phyloP scores from a whole-genome alignment of 2,113 vertebrate species.

The Scortum barcoo region DNA sequence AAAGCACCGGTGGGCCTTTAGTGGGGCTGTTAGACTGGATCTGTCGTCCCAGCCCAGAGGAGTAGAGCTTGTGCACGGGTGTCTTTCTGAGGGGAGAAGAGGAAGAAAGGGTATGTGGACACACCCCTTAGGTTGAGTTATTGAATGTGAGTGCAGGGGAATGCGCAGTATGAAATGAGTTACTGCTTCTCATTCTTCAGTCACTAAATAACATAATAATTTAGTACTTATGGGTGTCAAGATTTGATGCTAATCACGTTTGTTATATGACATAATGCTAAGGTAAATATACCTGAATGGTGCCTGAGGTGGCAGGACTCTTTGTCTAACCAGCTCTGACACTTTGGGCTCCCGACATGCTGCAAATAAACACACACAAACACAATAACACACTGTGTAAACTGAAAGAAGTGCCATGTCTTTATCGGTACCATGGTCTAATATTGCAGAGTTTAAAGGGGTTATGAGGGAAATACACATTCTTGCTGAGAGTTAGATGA shows the following conservation, averaged over 20 bases:
- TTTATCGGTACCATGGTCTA: background rate
- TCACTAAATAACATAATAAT: background rate
- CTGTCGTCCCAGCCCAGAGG: constrained; percentile 85
- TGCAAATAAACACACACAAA: constrained; percentile 68
- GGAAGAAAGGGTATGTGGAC: background rate
- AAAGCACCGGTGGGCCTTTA: constrained; percentile 84
- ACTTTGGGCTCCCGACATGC: constrained; percentile 96
- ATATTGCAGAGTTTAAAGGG: background rate
- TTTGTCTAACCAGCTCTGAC: constrained; percentile 95
- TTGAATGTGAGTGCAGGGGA: background rate
- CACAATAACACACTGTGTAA: background rate
- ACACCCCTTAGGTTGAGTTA: background rate
- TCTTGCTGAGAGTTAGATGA: no score
- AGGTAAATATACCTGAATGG: constrained; percentile 87
- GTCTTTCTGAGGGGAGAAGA: constrained; percentile 87
- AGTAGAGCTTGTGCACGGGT: constrained; percentile 92
- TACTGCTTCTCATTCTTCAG: background rate
- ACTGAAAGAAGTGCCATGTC: background rate
- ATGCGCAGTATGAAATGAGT: background rate
- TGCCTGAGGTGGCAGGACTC: constrained; percentile 88
- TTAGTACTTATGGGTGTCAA: background rate
- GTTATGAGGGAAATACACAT: no score
- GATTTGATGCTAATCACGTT: background rate
- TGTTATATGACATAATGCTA: background rate
- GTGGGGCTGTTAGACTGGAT: constrained; percentile 82